Evolutionary conservation across 2,797 vertebrate genomes (phyloP), one percentile per base, ranked within the genome.

Genomic region (Onychomys arenicola): DNA sequence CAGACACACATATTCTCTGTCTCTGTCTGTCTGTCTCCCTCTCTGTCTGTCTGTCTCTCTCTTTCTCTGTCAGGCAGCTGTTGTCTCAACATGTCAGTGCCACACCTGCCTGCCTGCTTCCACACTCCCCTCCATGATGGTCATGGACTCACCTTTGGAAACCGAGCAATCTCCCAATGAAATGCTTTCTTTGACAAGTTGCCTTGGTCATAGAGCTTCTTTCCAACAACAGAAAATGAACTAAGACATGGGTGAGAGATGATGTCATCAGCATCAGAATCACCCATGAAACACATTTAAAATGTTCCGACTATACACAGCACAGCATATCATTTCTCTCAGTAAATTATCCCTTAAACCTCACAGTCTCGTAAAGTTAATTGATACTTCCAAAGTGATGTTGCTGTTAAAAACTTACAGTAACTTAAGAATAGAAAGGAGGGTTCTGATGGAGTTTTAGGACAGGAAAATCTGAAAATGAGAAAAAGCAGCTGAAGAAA

Each of bases 401-500:
- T 34, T 81, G 29, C 37, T 84, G n/a, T 46, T 95, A 86, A 55
- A 67, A 93, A 34, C 75, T 67, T 86, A 23, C 34, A 81, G 9
- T 87, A 89, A 96, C 59, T 75, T 63, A 43, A 94, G 46, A 88
- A 52, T 46, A 95, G 43, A 93, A 52, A 88, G 85, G 29, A 92
- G 61, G 0, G 40, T 91, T 81, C 89, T 13, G 16, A 93, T 59
- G 23, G 5, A 80, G 63, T 14, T 25, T 83, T 59, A 86, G 17
- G 16, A 16, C 32, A 76, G 55, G 88, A 86, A 43, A 91, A 78
- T 27, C 17, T 37, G 37, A 75, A 94, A 90, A 88, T 85, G 52
- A 85, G 85, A 88, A 55, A 94, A 94, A 91, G 37, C 65, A 93
- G 71, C 75, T 82, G 19, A 17, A 93, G 34, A 95, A 83, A 71